These are phyloP conservation scores for Heterocephalus glaber DNA, from an alignment of 2,113 vertebrate species.

Conservation along the genomic window DNA sequence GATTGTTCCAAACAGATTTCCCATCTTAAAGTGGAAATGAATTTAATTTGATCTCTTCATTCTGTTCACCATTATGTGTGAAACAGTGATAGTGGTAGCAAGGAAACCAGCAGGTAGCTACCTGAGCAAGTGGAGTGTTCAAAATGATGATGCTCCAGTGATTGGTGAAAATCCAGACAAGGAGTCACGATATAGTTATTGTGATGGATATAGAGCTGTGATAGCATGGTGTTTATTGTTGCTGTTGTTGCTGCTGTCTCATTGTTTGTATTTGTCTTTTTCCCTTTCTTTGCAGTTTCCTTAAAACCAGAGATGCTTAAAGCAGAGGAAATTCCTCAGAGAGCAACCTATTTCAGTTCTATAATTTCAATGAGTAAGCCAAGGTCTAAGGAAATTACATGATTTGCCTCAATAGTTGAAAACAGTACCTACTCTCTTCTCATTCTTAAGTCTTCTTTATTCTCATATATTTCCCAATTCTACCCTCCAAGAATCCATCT, in stretches of 20 bases:
- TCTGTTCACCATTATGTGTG: constrained; percentile 66
- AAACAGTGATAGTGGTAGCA: constrained; percentile 26
- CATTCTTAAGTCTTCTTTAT: neutral
- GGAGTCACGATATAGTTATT: too few relatives aligned
- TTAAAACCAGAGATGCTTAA: constrained; percentile 8
- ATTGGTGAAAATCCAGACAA: neutral
- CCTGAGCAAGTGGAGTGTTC: constrained; percentile 45
- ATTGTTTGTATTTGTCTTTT: neutral
- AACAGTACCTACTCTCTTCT: neutral
- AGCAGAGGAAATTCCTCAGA: neutral
- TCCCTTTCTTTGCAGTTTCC: neutral
- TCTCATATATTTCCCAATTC: neutral
- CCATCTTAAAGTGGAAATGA: constrained; percentile 64
- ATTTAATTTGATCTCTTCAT: constrained; percentile 76
- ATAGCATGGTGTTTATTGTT: neutral
- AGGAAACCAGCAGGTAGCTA: neutral
- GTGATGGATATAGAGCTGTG: neutral
- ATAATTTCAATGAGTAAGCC: neutral
- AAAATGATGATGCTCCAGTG: neutral
- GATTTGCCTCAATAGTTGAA: neutral
- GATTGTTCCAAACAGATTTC: constrained; percentile 72
- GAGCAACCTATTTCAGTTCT: neutral
- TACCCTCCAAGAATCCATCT: neutral
- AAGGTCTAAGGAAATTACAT: neutral
- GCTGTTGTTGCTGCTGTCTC: neutral